Conservation (phyloP, 2,888 invertebrate species). For the Timema cristinae region DNA sequence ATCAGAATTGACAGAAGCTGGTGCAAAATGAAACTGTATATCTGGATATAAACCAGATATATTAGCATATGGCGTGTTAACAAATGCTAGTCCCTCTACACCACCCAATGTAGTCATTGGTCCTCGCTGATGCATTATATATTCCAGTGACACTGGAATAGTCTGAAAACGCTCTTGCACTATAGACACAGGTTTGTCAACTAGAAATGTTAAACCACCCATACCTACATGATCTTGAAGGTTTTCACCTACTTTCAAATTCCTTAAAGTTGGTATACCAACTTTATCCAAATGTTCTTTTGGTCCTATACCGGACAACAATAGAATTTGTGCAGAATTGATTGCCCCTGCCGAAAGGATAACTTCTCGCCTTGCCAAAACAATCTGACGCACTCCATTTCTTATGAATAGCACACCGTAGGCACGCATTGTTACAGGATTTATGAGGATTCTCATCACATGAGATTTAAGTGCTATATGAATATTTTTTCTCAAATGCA, state of each 20-base stretch:
- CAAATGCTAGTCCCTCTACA: conserved; percentile 82
- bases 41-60: conserved; percentile 76
- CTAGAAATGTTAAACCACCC: conserved; percentile 73
- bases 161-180: conserved; percentile 75
- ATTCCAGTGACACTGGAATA: conserved; percentile 74
- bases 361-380: conserved; percentile 73
- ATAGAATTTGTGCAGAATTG: conserved; percentile 85
- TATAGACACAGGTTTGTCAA: conserved; percentile 79
- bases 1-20: conserved; percentile 80
- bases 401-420: conserved; percentile 76
- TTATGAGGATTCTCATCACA: conserved; percentile 70
- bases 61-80: conserved; percentile 81
- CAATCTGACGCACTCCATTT: conserved; percentile 64
- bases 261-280: conserved; percentile 68
- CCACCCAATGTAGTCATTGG: conserved; percentile 86
- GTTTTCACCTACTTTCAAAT: conserved; percentile 57
- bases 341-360: conserved; percentile 88
- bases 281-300: conserved; percentile 62
- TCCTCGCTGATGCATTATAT: conserved; percentile 71
- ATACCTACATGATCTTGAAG: conserved; percentile 86
- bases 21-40: conserved; percentile 90
- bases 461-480: conserved; percentile 78
- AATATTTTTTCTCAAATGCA: conserved; percentile 68
- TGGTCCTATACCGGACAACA: conserved; percentile 85
- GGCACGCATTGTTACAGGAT: conserved; percentile 68